Base-by-base conservation (phyloP, 2,797 vertebrate genomes). In the Gymnocypris eckloni region DNA sequence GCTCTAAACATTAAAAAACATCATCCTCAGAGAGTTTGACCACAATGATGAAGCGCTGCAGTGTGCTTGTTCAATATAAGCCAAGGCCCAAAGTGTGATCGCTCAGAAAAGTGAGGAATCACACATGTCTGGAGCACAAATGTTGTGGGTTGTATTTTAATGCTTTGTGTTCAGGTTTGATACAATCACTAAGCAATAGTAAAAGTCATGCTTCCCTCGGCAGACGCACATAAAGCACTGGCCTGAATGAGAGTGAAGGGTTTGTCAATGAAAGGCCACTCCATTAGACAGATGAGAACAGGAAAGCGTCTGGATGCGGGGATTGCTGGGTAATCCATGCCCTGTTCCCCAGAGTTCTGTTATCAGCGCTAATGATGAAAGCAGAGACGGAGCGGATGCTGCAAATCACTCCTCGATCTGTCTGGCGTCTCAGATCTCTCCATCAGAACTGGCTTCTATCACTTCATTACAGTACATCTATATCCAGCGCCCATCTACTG, bases 371-470 rank as follows among this genome's bases (percentile, higher is more conserved):
- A 37, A 84, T 16, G 81, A 76, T 83, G 70, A 87, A 87, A 86
- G 88, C 13, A 45, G 86, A 91, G 84, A n/a, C 54, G 59, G 33
- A 16, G 66, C 28, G 79, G 79, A 82, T 41, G 81, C 67, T 78
- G 25, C n/a, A 71, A 88, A 88, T 87, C 86, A 89, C 88, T 86
- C 87, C 81, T 83, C 52, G 59, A 84, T 82, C 84, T 85, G 89
- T 80, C 88, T 88, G 43, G 28, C 33, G 37, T 41, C 81, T 80
- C 81, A 16, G 76, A 84, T 37, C 59, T 72, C 22, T 54, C 28
- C n/a, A 48, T 81, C 83, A 79, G 71, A 79, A 56, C 77, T 56
- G 76, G 56, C 61, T 22, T 59, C 7, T 6, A 39, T 22, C 50
- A 0, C 75, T 77, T 56, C 43, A 48, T 72, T 72, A 72, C 11